Base-by-base conservation (phyloP, 37 sponge, comb jelly and placozoan species). In the Eunapius fragilis region DNA sequence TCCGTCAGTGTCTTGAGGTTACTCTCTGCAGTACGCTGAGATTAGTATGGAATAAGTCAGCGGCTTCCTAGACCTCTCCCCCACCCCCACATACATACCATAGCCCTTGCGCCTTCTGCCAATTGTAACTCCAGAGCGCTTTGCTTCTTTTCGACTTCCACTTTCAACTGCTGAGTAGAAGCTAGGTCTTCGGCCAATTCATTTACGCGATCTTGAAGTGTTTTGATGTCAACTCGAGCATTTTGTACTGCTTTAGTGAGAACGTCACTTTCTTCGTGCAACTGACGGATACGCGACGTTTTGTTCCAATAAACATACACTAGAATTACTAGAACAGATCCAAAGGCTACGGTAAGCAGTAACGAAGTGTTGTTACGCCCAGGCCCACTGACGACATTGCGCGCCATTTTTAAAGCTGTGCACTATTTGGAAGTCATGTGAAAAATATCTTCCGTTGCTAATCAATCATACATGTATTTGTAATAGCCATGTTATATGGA, bases 251-350 rank as follows among this genome's bases (percentile, higher is more conserved):
- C 67, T 28, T 32, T 32, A 30, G 5, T 72, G 14, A 11, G 26
- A 72, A 22, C 1, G 5, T 72, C 74, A 14, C 11, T 48, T 68
- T 80, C 80, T 3, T 41, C 80, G 28, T 49, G 32, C 9, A 28
- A 67, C 10, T 31, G 28, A 37, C 26, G 27, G 30, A 80, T 31
- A 13, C 30, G 68, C 13, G 31, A 28, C 0, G 30, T 80, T 30
- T 67, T 28, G 26, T 19, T 28, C 80, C 80, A 80, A 27, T 41
- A 48, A 32, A 80, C 26, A 31, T 80, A 80, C 31, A 80, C 31
- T 26, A 80, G 80, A 26, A 37, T 38, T n/a, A 48, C 19, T 9
- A 80, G 26, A 58, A 58, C 58, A 19, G 58, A 58, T 58, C 19
- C 58, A 17, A 58, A 58, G 22, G 58, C 58, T 17, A 10, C 7